A percentile compares a stretch with the other conserved stretches of the same genome.
These are phyloP conservation scores for Notoglanidium macrostoma DNA, from an alignment of 2,797 vertebrate genomes.

Conservation along the genomic window DNA sequence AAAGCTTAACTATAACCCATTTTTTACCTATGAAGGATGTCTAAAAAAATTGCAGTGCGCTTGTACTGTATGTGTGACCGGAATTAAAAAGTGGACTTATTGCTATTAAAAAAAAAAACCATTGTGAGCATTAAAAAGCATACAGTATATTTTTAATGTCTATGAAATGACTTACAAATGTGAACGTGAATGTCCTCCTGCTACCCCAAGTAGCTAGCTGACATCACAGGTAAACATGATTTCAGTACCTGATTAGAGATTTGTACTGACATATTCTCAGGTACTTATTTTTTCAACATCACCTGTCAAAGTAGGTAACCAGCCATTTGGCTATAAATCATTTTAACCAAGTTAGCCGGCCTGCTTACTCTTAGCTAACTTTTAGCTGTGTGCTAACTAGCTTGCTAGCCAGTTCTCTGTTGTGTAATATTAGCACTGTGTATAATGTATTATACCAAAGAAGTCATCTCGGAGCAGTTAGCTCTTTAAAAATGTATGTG, in stretches of 20 bases:
- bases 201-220: neutral
- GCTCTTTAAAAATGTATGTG: neutral
- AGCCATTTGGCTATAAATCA: neutral
- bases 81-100: neutral
- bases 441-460: neutral
- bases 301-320: neutral
- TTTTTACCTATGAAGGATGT: neutral
- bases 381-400: neutral
- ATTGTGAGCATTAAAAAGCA: too few relatives aligned
- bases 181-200: neutral
- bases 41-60: neutral
- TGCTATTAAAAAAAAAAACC: neutral
- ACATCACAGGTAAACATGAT: neutral
- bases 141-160: neutral
- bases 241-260: neutral
- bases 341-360: neutral
- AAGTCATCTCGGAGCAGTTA: neutral
- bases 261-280: neutral
- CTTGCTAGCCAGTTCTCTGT: neutral
- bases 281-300: neutral
- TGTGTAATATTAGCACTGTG: neutral
- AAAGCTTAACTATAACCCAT: neutral
- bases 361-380: neutral
- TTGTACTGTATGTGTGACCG: constrained; percentile 11
- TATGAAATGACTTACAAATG: neutral